Evolutionary conservation across 2,888 invertebrate genomes (phyloP).

Genomic region (Digitonthophagus gazella): DNA sequence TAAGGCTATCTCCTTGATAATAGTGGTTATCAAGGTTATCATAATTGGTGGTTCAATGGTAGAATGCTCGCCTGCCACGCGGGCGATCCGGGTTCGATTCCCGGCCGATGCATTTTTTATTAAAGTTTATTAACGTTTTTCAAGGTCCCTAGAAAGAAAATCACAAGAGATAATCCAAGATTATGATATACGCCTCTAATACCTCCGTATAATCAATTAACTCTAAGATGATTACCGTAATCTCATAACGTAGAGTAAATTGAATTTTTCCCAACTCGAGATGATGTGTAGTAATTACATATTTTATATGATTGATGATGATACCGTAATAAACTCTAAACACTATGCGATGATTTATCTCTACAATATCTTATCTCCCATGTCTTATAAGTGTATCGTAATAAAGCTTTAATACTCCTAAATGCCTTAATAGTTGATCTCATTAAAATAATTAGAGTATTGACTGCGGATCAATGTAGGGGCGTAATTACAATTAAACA

Average conservation of each 20-base stretch:
- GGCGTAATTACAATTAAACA: background rate
- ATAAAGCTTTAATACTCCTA: background rate
- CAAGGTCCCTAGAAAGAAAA: too few relatives aligned
- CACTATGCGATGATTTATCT: background rate
- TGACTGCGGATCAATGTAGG: background rate
- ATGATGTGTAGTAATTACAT: background rate
- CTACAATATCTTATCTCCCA: too few relatives aligned
- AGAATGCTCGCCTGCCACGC: conserved; percentile 57
- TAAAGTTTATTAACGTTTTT: too few relatives aligned
- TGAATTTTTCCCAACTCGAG: background rate
- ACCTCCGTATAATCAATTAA: background rate
- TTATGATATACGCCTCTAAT: background rate
- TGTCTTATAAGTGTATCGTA: too few relatives aligned
- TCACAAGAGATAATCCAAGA: background rate
- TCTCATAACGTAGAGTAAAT: background rate
- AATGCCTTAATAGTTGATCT: background rate
- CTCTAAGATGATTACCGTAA: background rate
- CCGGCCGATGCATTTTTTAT: conserved; percentile 54
- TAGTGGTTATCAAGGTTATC: too few relatives aligned
- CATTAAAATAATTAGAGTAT: background rate
- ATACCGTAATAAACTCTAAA: background rate
- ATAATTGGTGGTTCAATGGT: conserved; percentile 52
- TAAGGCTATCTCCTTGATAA: too few relatives aligned
- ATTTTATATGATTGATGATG: background rate
- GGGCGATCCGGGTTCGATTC: conserved; percentile 58